Base-by-base conservation (phyloP, 35 echinoderm and acorn worm species). In the Stichopus chloronotus region DNA sequence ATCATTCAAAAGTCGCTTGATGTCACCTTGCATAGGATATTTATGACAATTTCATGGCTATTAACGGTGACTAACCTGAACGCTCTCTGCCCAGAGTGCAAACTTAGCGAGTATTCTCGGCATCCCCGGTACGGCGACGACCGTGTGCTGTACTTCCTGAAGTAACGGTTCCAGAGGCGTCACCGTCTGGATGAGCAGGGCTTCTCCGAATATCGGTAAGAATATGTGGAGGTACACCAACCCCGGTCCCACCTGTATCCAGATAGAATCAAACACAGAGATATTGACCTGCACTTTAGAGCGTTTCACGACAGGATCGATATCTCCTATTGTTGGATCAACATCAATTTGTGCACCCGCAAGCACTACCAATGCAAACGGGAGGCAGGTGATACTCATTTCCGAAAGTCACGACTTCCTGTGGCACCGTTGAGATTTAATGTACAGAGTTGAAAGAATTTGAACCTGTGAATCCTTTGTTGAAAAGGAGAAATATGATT, bases 91-190 rank as follows among this genome's bases (percentile, higher is more conserved):
- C 83, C 86, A 94, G 11, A 97, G 84, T 78, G 91, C 63, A 57
- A 92, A 76, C 58, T 97, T 97, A 19, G 92, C 94, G 6, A 95
- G 21, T 53, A 83, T 61, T 16, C 94, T 85, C 5, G 96, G 96
- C 6, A 97, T 55, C 12, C 52, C 77, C 2, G 68, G 76, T 5
- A 72, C 77, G 6, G 80, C 86, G 59, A 83, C 92, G 8, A 92
- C 92, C 25, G 91, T 81, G 56, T 98, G 94, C 20, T 92, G 88
- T 5, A 98, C 88, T 53, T 94, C 76, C 76, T 98, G 96, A 8
- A 95, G 58, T 25, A 98, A 78, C 8, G 94, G 92, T 91, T 95
- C 96, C 7, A 95, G 63, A 2, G 96, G 96, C 54, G 94, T 95
- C 19, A 98, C 92, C 25, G 91, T 90, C 54, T 94, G 92, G 7